Conservation (phyloP, 2,797 vertebrate species). For the Alcedo quadribrachys region DNA sequence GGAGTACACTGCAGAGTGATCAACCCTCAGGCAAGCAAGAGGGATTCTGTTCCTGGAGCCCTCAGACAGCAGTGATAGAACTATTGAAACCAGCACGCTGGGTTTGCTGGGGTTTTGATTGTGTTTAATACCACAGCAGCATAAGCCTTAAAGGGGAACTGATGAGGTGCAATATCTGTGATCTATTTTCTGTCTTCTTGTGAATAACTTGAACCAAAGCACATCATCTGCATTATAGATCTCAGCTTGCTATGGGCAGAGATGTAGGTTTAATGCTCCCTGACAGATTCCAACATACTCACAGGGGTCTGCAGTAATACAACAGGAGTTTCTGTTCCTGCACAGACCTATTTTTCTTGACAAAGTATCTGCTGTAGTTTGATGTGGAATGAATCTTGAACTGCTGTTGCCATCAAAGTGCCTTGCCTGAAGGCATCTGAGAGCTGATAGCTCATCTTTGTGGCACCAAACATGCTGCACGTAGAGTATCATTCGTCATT, state of each 20-base stretch:
- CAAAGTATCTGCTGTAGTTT: not conserved
- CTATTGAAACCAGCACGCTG: not conserved
- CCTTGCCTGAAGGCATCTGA: not conserved
- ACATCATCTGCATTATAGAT: rapidly evolving
- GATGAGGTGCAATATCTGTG: not conserved
- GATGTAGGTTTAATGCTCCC: not conserved
- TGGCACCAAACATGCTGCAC: not conserved
- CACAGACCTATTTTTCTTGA: not conserved
- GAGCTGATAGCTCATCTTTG: not conserved
- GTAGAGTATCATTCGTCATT: not conserved
- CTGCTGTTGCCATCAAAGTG: not conserved
- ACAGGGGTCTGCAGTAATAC: not conserved
- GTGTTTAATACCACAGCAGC: not conserved
- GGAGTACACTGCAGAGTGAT: not conserved
- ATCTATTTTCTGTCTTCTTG: not conserved
- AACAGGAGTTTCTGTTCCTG: not conserved
- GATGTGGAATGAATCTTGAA: not conserved
- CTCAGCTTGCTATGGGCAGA: not conserved
- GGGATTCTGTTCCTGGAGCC: not conserved
- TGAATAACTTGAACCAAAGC: not conserved
- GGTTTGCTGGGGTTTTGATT: not conserved
- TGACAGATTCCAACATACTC: not conserved
- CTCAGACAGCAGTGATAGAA: not conserved
- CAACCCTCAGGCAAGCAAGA: not conserved
- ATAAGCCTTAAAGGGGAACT: not conserved